Percentiles rank a stretch among this genome's conserved stretches.
Evolutionary conservation across 1,140 invertebrate genomes (phyloP).

Genomic region (Coenobita brevimanus): DNA sequence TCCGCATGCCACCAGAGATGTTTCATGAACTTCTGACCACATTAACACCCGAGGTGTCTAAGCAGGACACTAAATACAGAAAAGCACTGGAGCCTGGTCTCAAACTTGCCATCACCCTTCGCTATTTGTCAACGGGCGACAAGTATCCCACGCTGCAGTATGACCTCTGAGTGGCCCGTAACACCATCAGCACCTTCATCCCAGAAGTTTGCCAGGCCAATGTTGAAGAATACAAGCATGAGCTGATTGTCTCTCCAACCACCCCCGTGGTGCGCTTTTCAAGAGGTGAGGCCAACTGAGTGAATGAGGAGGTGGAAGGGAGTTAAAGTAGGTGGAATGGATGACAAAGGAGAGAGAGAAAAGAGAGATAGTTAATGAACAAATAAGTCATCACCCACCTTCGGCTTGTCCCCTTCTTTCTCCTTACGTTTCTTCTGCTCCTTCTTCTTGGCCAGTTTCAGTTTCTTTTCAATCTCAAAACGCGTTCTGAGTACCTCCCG

Average conservation of each 20-base stretch:
- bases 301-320: no score
- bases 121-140: neutral
- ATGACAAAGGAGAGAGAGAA: no score
- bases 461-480: constrained; percentile 97
- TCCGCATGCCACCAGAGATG: constrained; percentile 9
- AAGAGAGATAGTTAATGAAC: no score
- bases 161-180: neutral
- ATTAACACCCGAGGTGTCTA: no score
- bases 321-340: no score
- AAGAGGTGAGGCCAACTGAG: no score
- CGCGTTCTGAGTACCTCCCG: constrained; percentile 93
- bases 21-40: neutral
- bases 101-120: no score
- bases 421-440: constrained; percentile 81
- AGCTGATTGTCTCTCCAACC: no score
- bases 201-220: no score
- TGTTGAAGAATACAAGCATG: no score
- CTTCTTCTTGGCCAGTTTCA: constrained; percentile 88
- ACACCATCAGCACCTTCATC: neutral
- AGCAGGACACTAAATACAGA: neutral
- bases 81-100: constrained; percentile 1
- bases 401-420: constrained; percentile 70
- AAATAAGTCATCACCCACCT: constrained; percentile 72
- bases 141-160: constrained; percentile 24
- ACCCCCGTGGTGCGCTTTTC: no score